phyloP scores from a whole-genome alignment of 2,797 vertebrate genomes.

The Champsocephalus esox region DNA sequence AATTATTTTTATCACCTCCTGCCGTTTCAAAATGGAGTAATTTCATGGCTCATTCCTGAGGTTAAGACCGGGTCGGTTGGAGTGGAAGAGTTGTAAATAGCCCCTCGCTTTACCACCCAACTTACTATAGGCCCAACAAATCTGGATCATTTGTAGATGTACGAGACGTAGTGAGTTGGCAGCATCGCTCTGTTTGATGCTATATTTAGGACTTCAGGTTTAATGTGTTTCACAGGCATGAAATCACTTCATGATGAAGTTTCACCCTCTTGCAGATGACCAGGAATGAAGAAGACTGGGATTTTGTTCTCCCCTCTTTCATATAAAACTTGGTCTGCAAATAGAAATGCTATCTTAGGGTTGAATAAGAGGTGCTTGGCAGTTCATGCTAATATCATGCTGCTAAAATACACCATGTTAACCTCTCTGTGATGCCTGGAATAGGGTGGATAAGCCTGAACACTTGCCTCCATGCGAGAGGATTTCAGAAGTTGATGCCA shows the following conservation, averaged over 20 bases:
- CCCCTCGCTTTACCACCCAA: slow-evolving; percentile 40
- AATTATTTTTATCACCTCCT: slow-evolving; percentile 25
- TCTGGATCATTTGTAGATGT: slow-evolving; percentile 52
- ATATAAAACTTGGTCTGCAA: slow-evolving; percentile 58
- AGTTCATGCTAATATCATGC: slow-evolving; percentile 43
- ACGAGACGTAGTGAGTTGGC: slow-evolving; percentile 41
- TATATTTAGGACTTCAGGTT: slow-evolving; percentile 61
- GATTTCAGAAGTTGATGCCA: slow-evolving; percentile 50
- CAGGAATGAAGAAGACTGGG: slow-evolving; percentile 46
- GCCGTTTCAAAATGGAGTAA: slow-evolving; percentile 75
- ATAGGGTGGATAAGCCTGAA: slow-evolving; percentile 57
- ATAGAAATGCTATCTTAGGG: slow-evolving; percentile 62
- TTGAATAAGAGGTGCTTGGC: slow-evolving; percentile 54
- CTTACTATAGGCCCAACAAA: slow-evolving; percentile 54
- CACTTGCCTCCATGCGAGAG: slow-evolving; percentile 36
- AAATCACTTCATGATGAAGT: slow-evolving; percentile 71
- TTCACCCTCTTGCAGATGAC: slow-evolving; percentile 62
- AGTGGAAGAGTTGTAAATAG: slow-evolving; percentile 65
- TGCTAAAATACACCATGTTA: slow-evolving; percentile 40
- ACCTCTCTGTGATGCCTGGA: slow-evolving; percentile 48
- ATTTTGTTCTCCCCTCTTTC: slow-evolving; percentile 39
- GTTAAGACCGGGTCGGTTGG: slow-evolving; percentile 62
- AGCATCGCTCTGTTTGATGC: slow-evolving; percentile 38
- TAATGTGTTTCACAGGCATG: slow-evolving; percentile 60
- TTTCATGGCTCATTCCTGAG: slow-evolving; percentile 82